Percentiles rank a stretch among this genome's conserved stretches.
Conservation (phyloP, 2,888 invertebrate genomes). For the Metopia argyrocephala region DNA sequence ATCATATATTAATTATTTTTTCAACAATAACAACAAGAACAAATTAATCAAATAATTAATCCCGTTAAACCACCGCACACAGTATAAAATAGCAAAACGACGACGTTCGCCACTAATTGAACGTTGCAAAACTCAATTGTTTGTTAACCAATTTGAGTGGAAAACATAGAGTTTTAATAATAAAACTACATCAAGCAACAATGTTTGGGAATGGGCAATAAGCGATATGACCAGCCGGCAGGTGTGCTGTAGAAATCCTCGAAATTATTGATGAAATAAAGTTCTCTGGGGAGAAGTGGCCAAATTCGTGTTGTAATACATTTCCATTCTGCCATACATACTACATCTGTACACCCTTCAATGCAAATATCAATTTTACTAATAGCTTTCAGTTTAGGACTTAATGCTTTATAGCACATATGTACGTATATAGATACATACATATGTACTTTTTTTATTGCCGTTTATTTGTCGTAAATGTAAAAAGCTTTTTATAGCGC, state of each 20-base stretch:
- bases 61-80: constrained; percentile 45
- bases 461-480: too few relatives aligned
- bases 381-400: too few relatives aligned
- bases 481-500: background rate
- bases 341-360: background rate
- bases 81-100: constrained; percentile 42
- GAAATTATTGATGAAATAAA: constrained; percentile 76
- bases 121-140: constrained; percentile 48
- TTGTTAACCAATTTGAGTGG: constrained; percentile 47
- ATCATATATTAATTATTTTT: constrained; percentile 56
- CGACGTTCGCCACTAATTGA: constrained; percentile 15
- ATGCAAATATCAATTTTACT: too few relatives aligned
- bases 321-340: constrained; percentile 70
- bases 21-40: constrained; percentile 62
- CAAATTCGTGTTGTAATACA: constrained; percentile 78
- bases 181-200: constrained; percentile 66
- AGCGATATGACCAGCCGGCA: constrained; percentile 86
- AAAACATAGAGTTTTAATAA: constrained; percentile 32
- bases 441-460: too few relatives aligned
- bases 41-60: constrained; percentile 16
- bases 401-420: too few relatives aligned
- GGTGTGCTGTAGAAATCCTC: constrained; percentile 80
- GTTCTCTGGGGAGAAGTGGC: constrained; percentile 79
- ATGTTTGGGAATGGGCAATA: constrained; percentile 84
- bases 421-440: too few relatives aligned